Evolutionary conservation across 1,140 invertebrate species (phyloP).

Genomic region (Drosophila novamexicana): DNA sequence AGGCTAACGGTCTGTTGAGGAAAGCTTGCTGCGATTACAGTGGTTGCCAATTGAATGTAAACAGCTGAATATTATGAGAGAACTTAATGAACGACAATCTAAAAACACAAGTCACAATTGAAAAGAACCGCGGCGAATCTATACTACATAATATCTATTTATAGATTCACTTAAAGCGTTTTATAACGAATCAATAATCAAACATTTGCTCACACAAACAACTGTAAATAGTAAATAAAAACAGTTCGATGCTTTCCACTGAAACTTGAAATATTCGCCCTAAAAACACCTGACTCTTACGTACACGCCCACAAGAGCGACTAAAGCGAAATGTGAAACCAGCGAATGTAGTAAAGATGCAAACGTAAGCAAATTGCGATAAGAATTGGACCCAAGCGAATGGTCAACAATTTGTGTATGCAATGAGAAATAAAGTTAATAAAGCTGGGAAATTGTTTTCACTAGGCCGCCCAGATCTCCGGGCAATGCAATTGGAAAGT

Average conservation of each 20-base stretch:
- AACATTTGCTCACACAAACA: constrained; percentile 2
- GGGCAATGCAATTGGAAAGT: constrained; percentile 47
- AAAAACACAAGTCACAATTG: neutral
- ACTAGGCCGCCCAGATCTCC: constrained; percentile 3
- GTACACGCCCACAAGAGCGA: neutral
- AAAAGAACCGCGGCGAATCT: neutral
- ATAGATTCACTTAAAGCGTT: constrained; percentile 1
- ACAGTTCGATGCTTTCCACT: neutral
- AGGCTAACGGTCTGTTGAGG: neutral
- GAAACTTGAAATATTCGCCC: neutral
- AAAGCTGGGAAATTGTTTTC: neutral
- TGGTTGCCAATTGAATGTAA: neutral
- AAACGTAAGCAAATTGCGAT: constrained; percentile 13
- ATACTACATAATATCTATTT: neutral
- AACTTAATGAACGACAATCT: neutral
- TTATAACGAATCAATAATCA: constrained; percentile 19
- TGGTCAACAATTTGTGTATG: neutral
- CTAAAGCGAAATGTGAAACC: neutral
- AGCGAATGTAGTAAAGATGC: constrained; percentile 12
- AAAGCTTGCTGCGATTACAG: neutral
- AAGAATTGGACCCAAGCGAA: constrained; percentile 8
- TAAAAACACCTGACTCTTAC: neutral
- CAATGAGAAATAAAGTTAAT: neutral
- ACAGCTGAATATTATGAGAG: neutral
- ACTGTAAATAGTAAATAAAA: neutral